Base-by-base conservation (phyloP, 1,140 invertebrate species). In the Drosophila sturtevanti region DNA sequence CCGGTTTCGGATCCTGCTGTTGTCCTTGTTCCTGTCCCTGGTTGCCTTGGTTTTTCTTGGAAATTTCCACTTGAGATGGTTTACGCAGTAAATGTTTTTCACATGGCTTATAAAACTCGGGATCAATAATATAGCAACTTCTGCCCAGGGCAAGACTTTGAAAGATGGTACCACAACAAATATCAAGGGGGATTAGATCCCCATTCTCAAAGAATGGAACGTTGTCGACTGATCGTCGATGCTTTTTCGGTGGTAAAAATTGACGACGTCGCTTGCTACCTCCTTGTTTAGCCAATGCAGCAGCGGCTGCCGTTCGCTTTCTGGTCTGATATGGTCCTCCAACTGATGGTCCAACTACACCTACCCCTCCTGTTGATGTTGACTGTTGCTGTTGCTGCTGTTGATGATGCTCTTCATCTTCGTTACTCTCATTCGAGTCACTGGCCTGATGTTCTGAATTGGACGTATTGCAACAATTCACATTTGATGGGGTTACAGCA, bases 101-200 rank as follows among this genome's bases (percentile, higher is more conserved):
- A 59, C 90, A 91, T 0, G 86, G 90, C 56, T 81, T 81, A 34
- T 86, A 92, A 10, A 89, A 62, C 2, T 81, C 75, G 2, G 73
- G 60, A 80, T 92, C 86, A 14, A 92, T 72, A 6, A 92, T 84
- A 22, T 82, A 79, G 72, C 67, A 71, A 16, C 72, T 56, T 24
- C 77, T 81, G 61, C 80, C 81, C 9, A 91, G 37, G 12, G 68
- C 27, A 7, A 75, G 59, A 51, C 84, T 91, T 24, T 90, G 89
- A 68, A 85, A 92, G 5, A 91, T 73, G 0, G 77, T 71, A 10
- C 91, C 91, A 65, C 91, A 92, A 59, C 91, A 92, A 0, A 90
- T 77, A 35, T 87, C 81, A 9, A 81, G 38, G 4, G 79, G 75
- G 2, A 78, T 41, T 55, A 92, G 74, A 62, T 90, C 75, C 5